A percentile compares a stretch with the other conserved stretches of the same genome.
Evolutionary conservation across 2,113 vertebrate species (phyloP).

Genomic region (Blennius ocellaris): DNA sequence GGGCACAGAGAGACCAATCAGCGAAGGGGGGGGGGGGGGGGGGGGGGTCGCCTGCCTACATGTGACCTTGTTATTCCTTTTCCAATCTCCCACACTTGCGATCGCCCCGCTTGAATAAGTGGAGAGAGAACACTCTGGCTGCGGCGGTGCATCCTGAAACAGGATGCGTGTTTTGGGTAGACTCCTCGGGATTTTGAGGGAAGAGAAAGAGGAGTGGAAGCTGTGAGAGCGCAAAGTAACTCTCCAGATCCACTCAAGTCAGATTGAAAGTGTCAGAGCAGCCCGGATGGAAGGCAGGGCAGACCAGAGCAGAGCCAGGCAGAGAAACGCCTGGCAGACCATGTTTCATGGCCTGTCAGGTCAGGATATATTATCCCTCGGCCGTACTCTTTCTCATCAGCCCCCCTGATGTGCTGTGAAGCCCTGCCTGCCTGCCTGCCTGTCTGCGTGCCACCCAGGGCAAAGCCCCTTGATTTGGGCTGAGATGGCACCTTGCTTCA

Average conservation of each 20-base stretch:
- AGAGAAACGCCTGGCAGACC: constrained; percentile 55
- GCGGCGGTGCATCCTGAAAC: constrained; percentile 4
- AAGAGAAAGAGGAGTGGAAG: background rate
- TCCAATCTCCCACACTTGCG: constrained; percentile 2
- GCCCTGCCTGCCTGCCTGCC: constrained; percentile 21
- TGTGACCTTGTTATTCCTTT: constrained; percentile 13
- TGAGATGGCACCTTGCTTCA: constrained; percentile 26
- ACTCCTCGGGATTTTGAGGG: constrained; percentile 22
- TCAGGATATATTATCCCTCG: constrained; percentile 63
- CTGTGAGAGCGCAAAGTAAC: constrained; percentile 37
- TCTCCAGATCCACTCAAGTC: constrained; percentile 67
- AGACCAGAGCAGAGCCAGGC: constrained; percentile 10
- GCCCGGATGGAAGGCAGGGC: constrained; percentile 55
- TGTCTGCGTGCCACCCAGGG: constrained; percentile 11
- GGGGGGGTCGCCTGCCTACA: constrained; percentile 12
- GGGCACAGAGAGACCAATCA: constrained; percentile 25
- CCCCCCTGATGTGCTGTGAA: constrained; percentile 70
- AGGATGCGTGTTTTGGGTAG: constrained; percentile 2
- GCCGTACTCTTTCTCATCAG: constrained; percentile 76
- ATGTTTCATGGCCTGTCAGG: constrained; percentile 69
- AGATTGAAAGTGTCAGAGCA: constrained; percentile 68
- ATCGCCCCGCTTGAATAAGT: background rate
- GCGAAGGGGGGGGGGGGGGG: too few species aligned
- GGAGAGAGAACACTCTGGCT: constrained; percentile 22
- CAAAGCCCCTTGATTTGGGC: constrained; percentile 12